Conservation (phyloP, 37 sponge, comb jelly and placozoan species). For the Petrosia ficiformis region DNA sequence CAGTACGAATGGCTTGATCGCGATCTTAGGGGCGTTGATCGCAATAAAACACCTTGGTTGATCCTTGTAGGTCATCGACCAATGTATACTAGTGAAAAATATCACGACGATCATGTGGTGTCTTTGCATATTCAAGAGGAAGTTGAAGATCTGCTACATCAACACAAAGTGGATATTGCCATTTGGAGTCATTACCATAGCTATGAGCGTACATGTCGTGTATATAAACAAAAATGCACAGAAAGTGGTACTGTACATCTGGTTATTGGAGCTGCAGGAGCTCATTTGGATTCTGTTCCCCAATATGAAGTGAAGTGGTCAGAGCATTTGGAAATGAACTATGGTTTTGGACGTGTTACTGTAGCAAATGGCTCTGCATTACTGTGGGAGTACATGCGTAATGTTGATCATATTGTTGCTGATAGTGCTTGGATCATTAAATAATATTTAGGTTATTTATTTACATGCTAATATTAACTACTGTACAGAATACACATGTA, state of each 20-base stretch:
- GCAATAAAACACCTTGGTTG: slow-evolving; percentile 54
- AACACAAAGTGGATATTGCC: slow-evolving; percentile 50
- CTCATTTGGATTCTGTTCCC: slow-evolving; percentile 10
- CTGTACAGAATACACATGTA: too few relatives aligned
- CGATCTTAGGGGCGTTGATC: slow-evolving; percentile 53
- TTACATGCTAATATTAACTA: too few relatives aligned
- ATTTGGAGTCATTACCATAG: slow-evolving; percentile 62
- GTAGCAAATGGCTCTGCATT: slow-evolving; percentile 21
- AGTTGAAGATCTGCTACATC: slow-evolving; percentile 57
- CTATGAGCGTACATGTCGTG: slow-evolving; percentile 68
- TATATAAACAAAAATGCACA: slow-evolving; percentile 35
- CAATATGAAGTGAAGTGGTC: slow-evolving; percentile 37
- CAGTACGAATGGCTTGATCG: slow-evolving; percentile 71
- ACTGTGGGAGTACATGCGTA: slow-evolving; percentile 40
- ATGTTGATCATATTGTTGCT: slow-evolving; percentile 6
- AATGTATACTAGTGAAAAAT: slow-evolving; percentile 49
- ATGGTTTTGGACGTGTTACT: slow-evolving; percentile 33
- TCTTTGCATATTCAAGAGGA: slow-evolving; percentile 19
- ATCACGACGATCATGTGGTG: slow-evolving; percentile 13
- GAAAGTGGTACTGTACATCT: slow-evolving; percentile 46
- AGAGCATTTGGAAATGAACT: slow-evolving; percentile 8
- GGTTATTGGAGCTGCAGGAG: slow-evolving; percentile 58
- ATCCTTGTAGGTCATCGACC: slow-evolving; percentile 58
- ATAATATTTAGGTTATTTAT: background rate
- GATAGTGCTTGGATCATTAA: slow-evolving; percentile 22